Evolutionary conservation across 2,888 invertebrate genomes (phyloP).

Genomic region (Spialia ferax): DNA sequence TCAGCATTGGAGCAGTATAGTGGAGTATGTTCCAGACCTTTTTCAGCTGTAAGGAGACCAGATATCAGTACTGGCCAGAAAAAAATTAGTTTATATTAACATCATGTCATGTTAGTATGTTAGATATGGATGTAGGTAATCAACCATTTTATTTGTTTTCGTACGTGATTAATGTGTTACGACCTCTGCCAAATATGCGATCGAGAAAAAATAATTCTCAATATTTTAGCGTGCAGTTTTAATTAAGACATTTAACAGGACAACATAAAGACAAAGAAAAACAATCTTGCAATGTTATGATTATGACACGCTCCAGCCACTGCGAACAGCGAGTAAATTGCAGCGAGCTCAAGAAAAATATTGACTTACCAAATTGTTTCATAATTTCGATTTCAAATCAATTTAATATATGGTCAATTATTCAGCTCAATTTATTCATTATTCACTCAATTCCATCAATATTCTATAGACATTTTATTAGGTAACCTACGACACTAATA

Average conservation of each 20-base stretch:
- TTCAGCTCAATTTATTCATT: too few species aligned
- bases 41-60: too few species aligned
- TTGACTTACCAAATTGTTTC: too few species aligned
- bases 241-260: slow-evolving; percentile 9
- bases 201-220: neutral
- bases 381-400: too few species aligned
- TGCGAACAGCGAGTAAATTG: neutral
- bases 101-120: neutral
- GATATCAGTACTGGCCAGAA: too few species aligned
- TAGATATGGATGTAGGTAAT: neutral
- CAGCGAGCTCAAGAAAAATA: neutral
- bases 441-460: too few species aligned
- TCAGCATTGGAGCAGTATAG: too few species aligned
- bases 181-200: neutral
- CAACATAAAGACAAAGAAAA: slow-evolving; percentile 6
- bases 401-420: too few species aligned
- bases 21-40: too few species aligned
- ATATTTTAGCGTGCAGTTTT: neutral
- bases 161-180: neutral
- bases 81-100: neutral
- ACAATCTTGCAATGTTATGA: neutral
- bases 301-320: neutral
- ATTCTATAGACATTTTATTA: too few species aligned
- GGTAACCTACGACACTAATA: too few species aligned
- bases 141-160: neutral